Evolutionary conservation across 35 echinoderm and acorn worm species (phyloP).

Genomic region (Heliocidaris tuberculata): DNA sequence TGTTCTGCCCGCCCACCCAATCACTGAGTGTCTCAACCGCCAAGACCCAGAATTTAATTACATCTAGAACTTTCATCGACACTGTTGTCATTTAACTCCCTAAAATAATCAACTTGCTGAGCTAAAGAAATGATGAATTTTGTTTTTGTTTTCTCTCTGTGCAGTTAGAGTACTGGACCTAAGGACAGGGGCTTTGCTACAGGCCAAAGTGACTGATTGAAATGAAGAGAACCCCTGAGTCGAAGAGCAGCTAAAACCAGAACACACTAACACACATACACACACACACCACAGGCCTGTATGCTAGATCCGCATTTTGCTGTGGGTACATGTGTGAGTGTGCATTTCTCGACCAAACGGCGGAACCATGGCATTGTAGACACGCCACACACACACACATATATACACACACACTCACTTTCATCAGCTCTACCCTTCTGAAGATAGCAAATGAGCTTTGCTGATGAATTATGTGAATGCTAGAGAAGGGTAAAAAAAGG

Average conservation of each 20-base stretch:
- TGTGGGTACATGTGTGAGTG: background rate
- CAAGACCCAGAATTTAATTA: conserved; percentile 35
- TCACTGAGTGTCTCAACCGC: background rate
- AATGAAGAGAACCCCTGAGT: conserved; percentile 32
- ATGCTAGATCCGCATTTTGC: background rate
- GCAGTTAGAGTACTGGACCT: background rate
- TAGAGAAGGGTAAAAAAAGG: background rate
- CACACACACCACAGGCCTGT: background rate
- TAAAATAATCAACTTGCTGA: background rate
- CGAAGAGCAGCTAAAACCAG: background rate
- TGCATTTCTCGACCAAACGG: conserved; percentile 17
- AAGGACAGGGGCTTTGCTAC: background rate
- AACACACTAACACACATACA: background rate
- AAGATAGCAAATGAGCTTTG: conserved; percentile 39
- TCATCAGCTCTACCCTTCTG: background rate
- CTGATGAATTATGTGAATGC: conserved; percentile 46
- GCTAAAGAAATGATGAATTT: background rate
- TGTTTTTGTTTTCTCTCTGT: conserved; percentile 12
- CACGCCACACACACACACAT: background rate
- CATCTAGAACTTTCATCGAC: conserved; percentile 24
- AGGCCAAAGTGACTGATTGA: conserved; percentile 44
- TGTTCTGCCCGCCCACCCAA: conserved; percentile 6
- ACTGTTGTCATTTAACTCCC: conserved; percentile 44
- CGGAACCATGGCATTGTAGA: background rate
- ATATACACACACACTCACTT: background rate